Conservation (phyloP, 2,113 vertebrate genomes). For the Menura novaehollandiae region DNA sequence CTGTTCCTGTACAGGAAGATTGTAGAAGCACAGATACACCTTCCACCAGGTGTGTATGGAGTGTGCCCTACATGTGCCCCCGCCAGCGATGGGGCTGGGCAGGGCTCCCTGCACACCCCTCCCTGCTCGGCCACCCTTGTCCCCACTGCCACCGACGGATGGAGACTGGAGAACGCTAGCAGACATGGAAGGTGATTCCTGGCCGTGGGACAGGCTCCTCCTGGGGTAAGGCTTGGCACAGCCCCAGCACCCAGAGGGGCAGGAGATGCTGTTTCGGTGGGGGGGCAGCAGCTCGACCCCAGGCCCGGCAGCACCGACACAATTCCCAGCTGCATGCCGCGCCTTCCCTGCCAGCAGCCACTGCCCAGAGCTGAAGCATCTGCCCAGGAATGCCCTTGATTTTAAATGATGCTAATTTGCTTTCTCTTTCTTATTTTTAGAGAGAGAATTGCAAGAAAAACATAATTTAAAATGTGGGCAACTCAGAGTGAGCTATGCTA, state of each 20-base stretch:
- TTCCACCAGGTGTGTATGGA: rapidly evolving
- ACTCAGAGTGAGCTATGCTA: not conserved
- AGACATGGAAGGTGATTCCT: not conserved
- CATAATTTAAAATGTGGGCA: not conserved
- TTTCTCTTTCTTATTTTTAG: not conserved
- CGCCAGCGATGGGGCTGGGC: rapidly evolving
- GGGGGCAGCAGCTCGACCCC: rapidly evolving
- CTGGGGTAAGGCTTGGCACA: not conserved
- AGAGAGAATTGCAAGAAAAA: not conserved
- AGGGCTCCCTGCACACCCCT: not conserved
- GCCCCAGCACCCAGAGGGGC: not conserved
- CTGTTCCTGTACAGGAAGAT: not conserved
- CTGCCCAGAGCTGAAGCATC: not conserved
- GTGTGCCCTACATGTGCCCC: rapidly evolving
- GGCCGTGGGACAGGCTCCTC: not conserved
- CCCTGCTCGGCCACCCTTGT: rapidly evolving
- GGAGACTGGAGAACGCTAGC: not conserved
- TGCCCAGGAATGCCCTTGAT: not conserved
- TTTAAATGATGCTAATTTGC: not conserved
- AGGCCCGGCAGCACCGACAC: not conserved
- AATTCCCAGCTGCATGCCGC: not conserved
- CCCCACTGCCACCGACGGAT: rapidly evolving
- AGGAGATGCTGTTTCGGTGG: not conserved
- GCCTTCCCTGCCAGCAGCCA: not conserved
- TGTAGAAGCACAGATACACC: not conserved